Base-by-base conservation (phyloP, 2,113 vertebrate species). In the Melanerpes formicivorus region DNA sequence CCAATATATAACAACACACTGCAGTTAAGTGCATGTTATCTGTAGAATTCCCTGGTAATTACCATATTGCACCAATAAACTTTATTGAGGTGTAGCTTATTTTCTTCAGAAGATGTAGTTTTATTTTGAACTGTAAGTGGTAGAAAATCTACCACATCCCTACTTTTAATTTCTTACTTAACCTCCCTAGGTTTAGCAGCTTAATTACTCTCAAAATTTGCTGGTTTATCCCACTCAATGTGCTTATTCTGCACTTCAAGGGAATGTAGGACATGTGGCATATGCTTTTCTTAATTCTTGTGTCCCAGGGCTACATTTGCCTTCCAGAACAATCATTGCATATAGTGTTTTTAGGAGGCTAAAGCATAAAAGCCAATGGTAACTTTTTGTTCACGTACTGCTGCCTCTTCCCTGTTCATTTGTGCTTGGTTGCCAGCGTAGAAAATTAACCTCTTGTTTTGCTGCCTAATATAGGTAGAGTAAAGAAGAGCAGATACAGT, bases 131-230 rank as follows among this genome's bases (percentile, higher is more conserved):
- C 40, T 91, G 40, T 59, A 89, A 82, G n/a, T 67, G 55, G 23
- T 32, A 63, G 34, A 76, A 79, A 66, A 81, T 77, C 27, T 90
- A 50, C 58, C 3, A 25, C 18, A 16, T 89, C n/a, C 13, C 21
- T 80, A 25, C 60, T 74, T 94, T 95, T 84, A 52, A 25, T 87
- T 95, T n/a, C 84, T 93, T 95, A 93, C 69, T 92, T 95, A 95
- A 80, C 79, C 52, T 94, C 82, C 54, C 76, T 93, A 85, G 72
- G 79, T 90, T 94, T 91, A 94, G 83, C 56, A 77, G 72, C 69
- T 90, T 95, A 93, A 94, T 96, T 95, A 88, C 22, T 21, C 9
- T 83, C 21, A 93, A 63, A 80, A 91, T 87, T 85, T 95, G 82
- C 69, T 87, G n/a, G 63, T 52, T 52, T 77, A 82, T 90, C 72